phyloP scores from a whole-genome alignment of 1,140 invertebrate species.

The Drosophila dunni region DNA sequence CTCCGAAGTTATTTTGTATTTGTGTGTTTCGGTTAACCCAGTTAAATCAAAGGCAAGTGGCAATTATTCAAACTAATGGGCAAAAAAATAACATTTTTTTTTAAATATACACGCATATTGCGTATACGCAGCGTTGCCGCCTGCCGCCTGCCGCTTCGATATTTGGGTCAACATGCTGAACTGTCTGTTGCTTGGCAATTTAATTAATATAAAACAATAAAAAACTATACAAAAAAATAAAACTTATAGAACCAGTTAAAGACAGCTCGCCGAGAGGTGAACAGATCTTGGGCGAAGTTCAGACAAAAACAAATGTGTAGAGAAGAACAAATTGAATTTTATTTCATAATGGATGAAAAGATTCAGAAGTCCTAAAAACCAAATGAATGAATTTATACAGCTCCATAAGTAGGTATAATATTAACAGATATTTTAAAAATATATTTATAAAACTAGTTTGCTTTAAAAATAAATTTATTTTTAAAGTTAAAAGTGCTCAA shows the following conservation, averaged over 20 bases:
- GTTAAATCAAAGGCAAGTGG: slow-evolving; percentile 11
- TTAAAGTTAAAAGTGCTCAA: too few relatives aligned
- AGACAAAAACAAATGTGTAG: neutral
- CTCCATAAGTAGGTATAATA: too few relatives aligned
- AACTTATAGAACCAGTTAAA: slow-evolving; percentile 2
- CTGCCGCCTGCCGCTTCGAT: neutral
- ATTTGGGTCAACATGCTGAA: slow-evolving; percentile 41
- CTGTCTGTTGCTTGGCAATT: neutral
- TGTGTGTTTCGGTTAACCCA: slow-evolving; percentile 10
- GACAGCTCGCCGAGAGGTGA: neutral
- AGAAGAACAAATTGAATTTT: neutral
- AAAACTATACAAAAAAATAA: neutral
- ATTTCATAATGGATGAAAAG: neutral
- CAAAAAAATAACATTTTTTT: neutral
- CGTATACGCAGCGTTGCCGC: slow-evolving; percentile 35
- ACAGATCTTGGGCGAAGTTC: neutral
- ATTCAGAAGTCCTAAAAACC: neutral
- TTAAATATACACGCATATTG: slow-evolving; percentile 6
- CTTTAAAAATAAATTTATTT: too few relatives aligned
- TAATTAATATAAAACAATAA: neutral
- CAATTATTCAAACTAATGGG: slow-evolving; percentile 1
- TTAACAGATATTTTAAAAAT: too few relatives aligned
- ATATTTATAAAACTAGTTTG: too few relatives aligned
- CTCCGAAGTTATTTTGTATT: slow-evolving; percentile 12
- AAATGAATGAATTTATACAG: neutral